Percentiles rank a stretch among this genome's conserved stretches.
phyloP scores from a whole-genome alignment of 2,888 invertebrate species.

The Hypsopygia costalis region DNA sequence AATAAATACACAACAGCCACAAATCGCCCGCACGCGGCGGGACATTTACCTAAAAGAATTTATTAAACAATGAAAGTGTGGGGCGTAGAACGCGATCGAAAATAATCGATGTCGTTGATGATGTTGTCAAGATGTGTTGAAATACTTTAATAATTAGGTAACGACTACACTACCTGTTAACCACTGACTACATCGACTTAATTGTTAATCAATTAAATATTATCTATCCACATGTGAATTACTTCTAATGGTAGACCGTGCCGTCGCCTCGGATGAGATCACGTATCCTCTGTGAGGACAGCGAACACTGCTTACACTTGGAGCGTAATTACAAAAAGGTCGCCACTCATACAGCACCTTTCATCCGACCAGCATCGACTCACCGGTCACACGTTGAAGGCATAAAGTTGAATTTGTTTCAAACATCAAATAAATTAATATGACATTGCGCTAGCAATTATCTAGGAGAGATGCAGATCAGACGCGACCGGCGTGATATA shows the following conservation, averaged over 20 bases:
- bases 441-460: too few relatives aligned
- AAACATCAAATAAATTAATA: too few relatives aligned
- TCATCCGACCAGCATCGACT: too few relatives aligned
- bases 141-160: slow-evolving; percentile 56
- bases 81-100: neutral
- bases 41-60: slow-evolving; percentile 33
- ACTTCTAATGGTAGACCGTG: slow-evolving; percentile 59
- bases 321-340: neutral
- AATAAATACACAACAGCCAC: slow-evolving; percentile 68
- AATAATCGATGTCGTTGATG: slow-evolving; percentile 33
- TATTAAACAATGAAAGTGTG: too few relatives aligned
- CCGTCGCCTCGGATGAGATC: slow-evolving; percentile 49
- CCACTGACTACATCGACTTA: slow-evolving; percentile 76
- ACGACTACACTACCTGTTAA: slow-evolving; percentile 74
- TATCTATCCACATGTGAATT: slow-evolving; percentile 62
- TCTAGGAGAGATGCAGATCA: too few relatives aligned
- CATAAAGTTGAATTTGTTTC: too few relatives aligned
- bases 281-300: slow-evolving; percentile 5
- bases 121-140: slow-evolving; percentile 48
- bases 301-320: slow-evolving; percentile 53
- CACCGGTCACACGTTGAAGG: too few relatives aligned
- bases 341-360: too few relatives aligned
- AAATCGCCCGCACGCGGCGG: slow-evolving; percentile 32
- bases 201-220: slow-evolving; percentile 62
- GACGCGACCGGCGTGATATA: too few relatives aligned